Base-by-base conservation (phyloP, 2,888 invertebrate genomes). In the Seira musarum region DNA sequence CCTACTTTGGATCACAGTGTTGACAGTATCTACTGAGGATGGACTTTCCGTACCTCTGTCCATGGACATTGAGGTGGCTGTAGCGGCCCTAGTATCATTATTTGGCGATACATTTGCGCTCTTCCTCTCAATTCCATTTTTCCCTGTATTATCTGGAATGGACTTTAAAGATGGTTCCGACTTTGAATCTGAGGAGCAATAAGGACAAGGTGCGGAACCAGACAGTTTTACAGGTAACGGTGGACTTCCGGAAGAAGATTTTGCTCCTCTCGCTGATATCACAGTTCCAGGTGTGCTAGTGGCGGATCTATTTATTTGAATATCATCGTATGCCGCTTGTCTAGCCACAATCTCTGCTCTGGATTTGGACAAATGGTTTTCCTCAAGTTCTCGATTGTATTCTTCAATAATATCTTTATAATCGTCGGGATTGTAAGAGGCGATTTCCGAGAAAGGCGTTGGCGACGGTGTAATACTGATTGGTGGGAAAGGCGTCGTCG, bases 381-480 rank as follows among this genome's bases (percentile, higher is more conserved):
- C 73, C 0, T 69, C 49, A 6, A 76, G 46, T 21, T 82, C 80
- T 19, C 71, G 53, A 40, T 77, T 73, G 63, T 82, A 82, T 40
- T 80, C 76, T 1, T 80, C 82, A 40, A 80, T 74, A 5, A 83
- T 65, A 63, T 80, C 77, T 30, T 83, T 73, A 67, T 78, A 83
- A 17, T 81, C 83, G 15, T 76, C 70, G 8, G 83, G 77, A n/a
- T 77, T 68, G 25, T 71, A 77, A 21, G 72, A 75, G 49, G 71
- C 66, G 30, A 67, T 68, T 35, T 82, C 73, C 10, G 80, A 82
- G 46, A 80, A 77, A 13, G 84, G 84, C 10, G 83, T 76, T 40
- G 85, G 85, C n/a, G 87, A 84, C 2, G 87, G 86, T 21, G 84
- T 84, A 77, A 86, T 81, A 81, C 82, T 84, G 79, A 87, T 84